phyloP scores from a whole-genome alignment of 2,888 invertebrate genomes.

The Saturnia japonica region DNA sequence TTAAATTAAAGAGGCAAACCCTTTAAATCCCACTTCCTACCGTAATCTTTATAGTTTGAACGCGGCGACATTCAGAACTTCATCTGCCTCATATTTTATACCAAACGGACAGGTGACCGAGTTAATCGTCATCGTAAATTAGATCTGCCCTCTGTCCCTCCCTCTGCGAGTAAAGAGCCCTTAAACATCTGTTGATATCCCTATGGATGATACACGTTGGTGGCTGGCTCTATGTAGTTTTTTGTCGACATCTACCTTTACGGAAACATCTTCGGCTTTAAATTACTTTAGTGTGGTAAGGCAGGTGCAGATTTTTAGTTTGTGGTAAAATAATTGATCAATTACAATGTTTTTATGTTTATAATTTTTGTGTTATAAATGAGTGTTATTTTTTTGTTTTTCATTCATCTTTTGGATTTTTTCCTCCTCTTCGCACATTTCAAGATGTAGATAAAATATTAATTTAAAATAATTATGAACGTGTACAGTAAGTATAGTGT shows the following conservation, averaged over 20 bases:
- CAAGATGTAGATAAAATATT: too few relatives aligned
- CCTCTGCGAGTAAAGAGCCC: slow-evolving; percentile 53
- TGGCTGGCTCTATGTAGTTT: slow-evolving; percentile 44
- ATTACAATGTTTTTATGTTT: slow-evolving; percentile 9
- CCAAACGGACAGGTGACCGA: slow-evolving; percentile 39
- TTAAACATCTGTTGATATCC: slow-evolving; percentile 70
- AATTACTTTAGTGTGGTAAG: slow-evolving; percentile 36
- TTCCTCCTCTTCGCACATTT: too few relatives aligned
- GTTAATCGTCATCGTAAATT: slow-evolving; percentile 39
- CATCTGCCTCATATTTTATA: slow-evolving; percentile 22
- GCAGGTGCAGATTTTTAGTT: slow-evolving; percentile 21
- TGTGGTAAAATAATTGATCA: slow-evolving; percentile 11
- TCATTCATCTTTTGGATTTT: not conserved
- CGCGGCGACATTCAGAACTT: slow-evolving; percentile 6
- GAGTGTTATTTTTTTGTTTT: not conserved
- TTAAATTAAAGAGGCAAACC: not conserved
- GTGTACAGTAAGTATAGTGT: not conserved
- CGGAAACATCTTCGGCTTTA: slow-evolving; percentile 27
- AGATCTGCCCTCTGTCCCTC: slow-evolving; percentile 35
- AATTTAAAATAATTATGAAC: too few relatives aligned
- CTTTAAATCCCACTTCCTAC: not conserved
- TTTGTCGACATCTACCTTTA: slow-evolving; percentile 42
- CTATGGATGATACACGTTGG: slow-evolving; percentile 66
- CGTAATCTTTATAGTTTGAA: slow-evolving; percentile 6
- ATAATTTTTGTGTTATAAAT: not conserved